Evolutionary conservation across 2,888 invertebrate genomes (phyloP), one percentile per base, ranked within the genome.

Genomic region (Sesia bembeciformis): DNA sequence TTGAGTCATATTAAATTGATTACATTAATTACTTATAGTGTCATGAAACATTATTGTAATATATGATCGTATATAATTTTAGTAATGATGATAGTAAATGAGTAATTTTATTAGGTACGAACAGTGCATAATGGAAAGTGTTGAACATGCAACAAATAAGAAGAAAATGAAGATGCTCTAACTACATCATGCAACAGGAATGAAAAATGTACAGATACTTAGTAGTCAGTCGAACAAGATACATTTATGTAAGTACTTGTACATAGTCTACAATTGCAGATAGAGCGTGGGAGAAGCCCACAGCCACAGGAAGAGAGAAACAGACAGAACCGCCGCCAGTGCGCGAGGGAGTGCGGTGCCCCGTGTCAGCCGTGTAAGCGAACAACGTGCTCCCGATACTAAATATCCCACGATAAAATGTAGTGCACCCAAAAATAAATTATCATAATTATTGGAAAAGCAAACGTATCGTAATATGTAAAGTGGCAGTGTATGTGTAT

Each of bases 261-360:
- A 8, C 7, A 75, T 71, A 69, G 70, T 65, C 82, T 82, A 84
- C 73, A 62, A 67, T 74, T 78, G 81, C 80, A 74, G 79, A 54
- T 53, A 56, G 81, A 78, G 81, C 78, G 81, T 83, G 87, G 86
- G 84, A 62, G 72, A 80, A 78, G 78, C 84, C 87, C 88, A 84
- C 85, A 80, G 84, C 89, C 90, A 90, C 90, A 90, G 90, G 85
- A 89, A 90, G 90, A 90, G 90, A 90, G 90, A 84, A 87, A 89
- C 90, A 90, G 90, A 89, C 89, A 88, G 86, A 84, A 80, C 89
- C 89, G 81, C 87, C 89, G 89, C 83, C 82, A 85, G 87, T 84
- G 87, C 85, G 84, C 82, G 81, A 76, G 80, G 76, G 72, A 72
- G 83, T 81, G 85, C 80, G 78, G 83, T 80, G 81, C 83, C 81